Percentiles rank a stretch among this genome's conserved stretches.
Evolutionary conservation across 1,140 invertebrate genomes (phyloP).

Genomic region (Kradibia gibbosae): DNA sequence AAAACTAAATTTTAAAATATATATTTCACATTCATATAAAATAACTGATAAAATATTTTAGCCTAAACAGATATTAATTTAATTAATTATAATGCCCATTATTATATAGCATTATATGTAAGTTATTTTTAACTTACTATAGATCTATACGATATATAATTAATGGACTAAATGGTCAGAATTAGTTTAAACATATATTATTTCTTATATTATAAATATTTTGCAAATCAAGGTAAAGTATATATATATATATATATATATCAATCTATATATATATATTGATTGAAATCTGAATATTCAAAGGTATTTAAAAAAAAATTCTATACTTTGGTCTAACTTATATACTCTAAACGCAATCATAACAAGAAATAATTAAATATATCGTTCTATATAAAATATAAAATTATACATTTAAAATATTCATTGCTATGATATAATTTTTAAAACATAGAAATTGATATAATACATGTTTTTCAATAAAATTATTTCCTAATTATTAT

Average conservation of each 20-base stretch:
- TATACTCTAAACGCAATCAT: background rate
- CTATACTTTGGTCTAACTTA: background rate
- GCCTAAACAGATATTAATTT: no score
- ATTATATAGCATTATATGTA: no score
- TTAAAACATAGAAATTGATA: background rate
- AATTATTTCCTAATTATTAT: background rate
- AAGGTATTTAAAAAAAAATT: background rate
- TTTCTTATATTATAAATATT: background rate
- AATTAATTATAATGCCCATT: no score
- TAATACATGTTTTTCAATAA: no score
- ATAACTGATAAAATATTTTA: no score
- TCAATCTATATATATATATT: background rate
- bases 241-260: no score
- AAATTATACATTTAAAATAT: background rate
- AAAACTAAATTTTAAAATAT: no score
- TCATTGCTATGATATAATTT: background rate
- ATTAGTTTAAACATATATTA: background rate
- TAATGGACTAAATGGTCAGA: no score
- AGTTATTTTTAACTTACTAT: no score
- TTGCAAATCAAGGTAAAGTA: no score
- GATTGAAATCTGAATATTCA: background rate
- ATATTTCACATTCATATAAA: no score
- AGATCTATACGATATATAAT: no score
- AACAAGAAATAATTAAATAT: background rate
- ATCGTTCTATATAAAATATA: background rate